Evolutionary conservation across 2,888 invertebrate genomes (phyloP).

Genomic region (Morpho achilles): DNA sequence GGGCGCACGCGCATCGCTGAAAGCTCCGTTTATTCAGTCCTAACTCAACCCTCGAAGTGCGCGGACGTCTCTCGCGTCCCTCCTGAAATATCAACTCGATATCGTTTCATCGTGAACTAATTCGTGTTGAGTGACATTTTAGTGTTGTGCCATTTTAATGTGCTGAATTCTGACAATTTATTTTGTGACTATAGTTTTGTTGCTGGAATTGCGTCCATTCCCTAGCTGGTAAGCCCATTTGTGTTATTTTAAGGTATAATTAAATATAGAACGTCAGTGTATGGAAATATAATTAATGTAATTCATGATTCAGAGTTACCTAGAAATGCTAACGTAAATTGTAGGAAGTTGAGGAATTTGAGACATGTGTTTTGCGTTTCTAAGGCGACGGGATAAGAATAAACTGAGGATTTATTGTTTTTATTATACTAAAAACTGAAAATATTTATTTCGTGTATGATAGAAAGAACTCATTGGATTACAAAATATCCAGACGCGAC

Average conservation of each 20-base stretch:
- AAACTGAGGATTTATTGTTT: no score
- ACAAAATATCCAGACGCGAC: no score
- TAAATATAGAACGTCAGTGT: constrained; percentile 71
- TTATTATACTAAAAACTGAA: no score
- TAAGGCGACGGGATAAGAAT: no score
- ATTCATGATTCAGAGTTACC: constrained; percentile 52
- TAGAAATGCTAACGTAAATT: constrained; percentile 36
- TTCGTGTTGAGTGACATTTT: constrained; percentile 50
- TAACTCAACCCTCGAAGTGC: constrained; percentile 50
- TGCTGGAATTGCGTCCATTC: constrained; percentile 48
- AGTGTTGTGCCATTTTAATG: constrained; percentile 34
- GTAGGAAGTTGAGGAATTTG: constrained; percentile 24
- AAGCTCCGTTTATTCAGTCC: constrained; percentile 66
- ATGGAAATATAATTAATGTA: constrained; percentile 71
- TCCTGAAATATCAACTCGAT: constrained; percentile 39
- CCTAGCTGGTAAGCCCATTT: constrained; percentile 65
- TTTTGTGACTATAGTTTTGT: constrained; percentile 40
- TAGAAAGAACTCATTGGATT: no score
- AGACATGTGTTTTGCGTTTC: constrained; percentile 21
- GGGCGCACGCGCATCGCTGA: constrained; percentile 65
- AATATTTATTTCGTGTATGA: no score
- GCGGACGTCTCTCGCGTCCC: constrained; percentile 37
- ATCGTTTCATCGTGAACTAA: constrained; percentile 42
- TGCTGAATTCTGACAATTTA: constrained; percentile 31
- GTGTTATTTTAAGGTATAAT: constrained; percentile 73